Percentiles rank a stretch among this genome's conserved stretches.
These are phyloP conservation scores for Xestobium rufovillosum DNA, from an alignment of 2,888 invertebrate species.

Conservation along the genomic window DNA sequence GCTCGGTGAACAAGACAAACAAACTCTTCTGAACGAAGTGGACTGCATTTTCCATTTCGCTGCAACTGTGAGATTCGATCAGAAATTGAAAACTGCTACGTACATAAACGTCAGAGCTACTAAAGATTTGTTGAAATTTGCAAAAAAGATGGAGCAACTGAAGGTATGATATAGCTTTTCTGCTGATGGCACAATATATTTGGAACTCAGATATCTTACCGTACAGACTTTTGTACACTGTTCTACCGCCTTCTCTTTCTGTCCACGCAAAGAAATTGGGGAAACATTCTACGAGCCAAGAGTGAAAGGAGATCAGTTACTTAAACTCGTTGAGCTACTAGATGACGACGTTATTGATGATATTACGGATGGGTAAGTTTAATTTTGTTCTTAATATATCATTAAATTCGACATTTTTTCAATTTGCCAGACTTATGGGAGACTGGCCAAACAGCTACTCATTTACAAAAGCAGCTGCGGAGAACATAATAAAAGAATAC, in stretches of 20 bases:
- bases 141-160: slow-evolving; percentile 56
- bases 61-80: slow-evolving; percentile 70
- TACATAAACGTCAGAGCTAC: slow-evolving; percentile 64
- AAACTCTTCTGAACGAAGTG: slow-evolving; percentile 48
- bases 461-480: no score
- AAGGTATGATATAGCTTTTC: slow-evolving; percentile 52
- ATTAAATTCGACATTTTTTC: no score
- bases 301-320: slow-evolving; percentile 1
- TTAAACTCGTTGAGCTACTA: slow-evolving; percentile 32
- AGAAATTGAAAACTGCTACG: slow-evolving; percentile 57
- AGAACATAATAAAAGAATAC: no score
- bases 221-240: no score
- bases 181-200: no score
- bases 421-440: no score
- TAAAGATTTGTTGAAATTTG: slow-evolving; percentile 54
- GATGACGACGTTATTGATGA: slow-evolving; percentile 34
- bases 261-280: not conserved
- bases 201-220: no score
- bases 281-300: not conserved
- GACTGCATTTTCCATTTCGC: slow-evolving; percentile 66
- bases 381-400: no score
- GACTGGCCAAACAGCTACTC: no score
- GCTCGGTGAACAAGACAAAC: slow-evolving; percentile 46
- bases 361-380: slow-evolving; percentile 20
- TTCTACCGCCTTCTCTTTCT: not conserved